Conservation (phyloP, 1,140 invertebrate species). For the Choristoneura fumiferana region DNA sequence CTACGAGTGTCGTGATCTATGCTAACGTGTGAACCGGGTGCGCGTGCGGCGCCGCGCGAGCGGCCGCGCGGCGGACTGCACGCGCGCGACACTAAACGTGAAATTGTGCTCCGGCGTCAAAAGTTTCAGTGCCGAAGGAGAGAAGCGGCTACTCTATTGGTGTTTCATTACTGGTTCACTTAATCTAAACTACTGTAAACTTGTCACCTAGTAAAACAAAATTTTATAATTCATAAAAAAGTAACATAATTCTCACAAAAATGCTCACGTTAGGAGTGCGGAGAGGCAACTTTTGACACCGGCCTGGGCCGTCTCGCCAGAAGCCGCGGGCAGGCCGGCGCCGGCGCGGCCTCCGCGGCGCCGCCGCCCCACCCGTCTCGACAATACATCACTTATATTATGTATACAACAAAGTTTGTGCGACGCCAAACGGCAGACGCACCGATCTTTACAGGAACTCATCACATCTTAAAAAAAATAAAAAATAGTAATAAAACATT, state of each 20-base stretch:
- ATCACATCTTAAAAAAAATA: conserved; percentile 76
- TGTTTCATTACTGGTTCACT: conserved; percentile 77
- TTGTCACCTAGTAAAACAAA: conserved; percentile 73
- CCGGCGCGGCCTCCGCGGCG: conserved; percentile 24
- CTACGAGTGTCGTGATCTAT: conserved; percentile 74
- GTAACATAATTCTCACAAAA: conserved; percentile 76
- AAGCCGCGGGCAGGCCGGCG: conserved; percentile 23
- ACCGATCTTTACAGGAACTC: conserved; percentile 74
- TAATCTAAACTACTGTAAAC: conserved; percentile 78
- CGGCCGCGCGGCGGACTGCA: conserved; percentile 28
- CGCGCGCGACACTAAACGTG: conserved; percentile 35
- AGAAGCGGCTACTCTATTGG: conserved; percentile 79
- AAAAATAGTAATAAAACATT: conserved; percentile 76
- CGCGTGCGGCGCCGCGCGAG: conserved; percentile 27
- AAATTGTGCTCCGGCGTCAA: conserved; percentile 67
- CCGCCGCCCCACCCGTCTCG: conserved; percentile 39
- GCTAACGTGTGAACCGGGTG: conserved; percentile 52
- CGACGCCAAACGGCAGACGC: conserved; percentile 44
- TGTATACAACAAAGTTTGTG: conserved; percentile 63
- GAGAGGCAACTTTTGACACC: conserved; percentile 55
- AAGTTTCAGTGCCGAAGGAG: conserved; percentile 70
- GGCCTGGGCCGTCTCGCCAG: conserved; percentile 37
- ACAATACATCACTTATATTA: conserved; percentile 62
- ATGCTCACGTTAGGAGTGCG: conserved; percentile 72
- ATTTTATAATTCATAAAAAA: conserved; percentile 72